Percentiles rank a stretch among this genome's conserved stretches.
phyloP scores from a whole-genome alignment of 1,140 invertebrate genomes.

The Reticulitermes speratus region DNA sequence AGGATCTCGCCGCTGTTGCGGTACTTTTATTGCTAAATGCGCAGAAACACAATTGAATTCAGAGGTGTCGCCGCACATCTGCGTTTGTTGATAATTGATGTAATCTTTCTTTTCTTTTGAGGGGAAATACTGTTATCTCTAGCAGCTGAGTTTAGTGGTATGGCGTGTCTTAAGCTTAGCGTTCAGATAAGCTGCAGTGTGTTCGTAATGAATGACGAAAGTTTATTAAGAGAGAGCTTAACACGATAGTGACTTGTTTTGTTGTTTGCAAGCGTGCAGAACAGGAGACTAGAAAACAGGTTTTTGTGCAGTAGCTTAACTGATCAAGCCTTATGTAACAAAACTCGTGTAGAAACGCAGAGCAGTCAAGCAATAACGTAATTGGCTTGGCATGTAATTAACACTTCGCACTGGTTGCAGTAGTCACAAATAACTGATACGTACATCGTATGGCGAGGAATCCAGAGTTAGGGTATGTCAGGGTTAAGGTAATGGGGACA shows the following conservation, averaged over 20 bases:
- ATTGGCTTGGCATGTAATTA: not conserved
- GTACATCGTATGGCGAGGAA: not conserved
- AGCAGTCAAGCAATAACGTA: not conserved
- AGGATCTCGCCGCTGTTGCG: no score
- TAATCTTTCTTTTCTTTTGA: not conserved
- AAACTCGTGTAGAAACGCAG: not conserved
- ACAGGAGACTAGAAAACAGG: not conserved
- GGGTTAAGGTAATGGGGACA: not conserved
- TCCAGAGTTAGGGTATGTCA: not conserved
- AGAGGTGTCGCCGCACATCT: no score
- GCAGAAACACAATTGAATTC: no score
- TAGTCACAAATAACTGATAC: not conserved
- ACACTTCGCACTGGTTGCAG: not conserved
- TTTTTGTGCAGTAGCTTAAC: not conserved
- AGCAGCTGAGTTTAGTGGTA: no score
- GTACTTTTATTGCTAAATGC: no score
- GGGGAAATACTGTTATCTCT: not conserved
- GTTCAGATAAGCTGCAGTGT: not conserved
- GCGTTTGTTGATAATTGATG: not conserved
- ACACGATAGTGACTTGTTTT: not conserved
- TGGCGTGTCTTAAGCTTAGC: not conserved
- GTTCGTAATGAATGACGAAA: not conserved
- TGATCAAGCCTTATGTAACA: not conserved
- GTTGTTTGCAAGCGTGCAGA: not conserved
- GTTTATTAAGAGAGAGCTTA: not conserved